These are phyloP conservation scores for Cyanocitta stelleri DNA, from an alignment of 2,113 vertebrate species.

Conservation along the genomic window DNA sequence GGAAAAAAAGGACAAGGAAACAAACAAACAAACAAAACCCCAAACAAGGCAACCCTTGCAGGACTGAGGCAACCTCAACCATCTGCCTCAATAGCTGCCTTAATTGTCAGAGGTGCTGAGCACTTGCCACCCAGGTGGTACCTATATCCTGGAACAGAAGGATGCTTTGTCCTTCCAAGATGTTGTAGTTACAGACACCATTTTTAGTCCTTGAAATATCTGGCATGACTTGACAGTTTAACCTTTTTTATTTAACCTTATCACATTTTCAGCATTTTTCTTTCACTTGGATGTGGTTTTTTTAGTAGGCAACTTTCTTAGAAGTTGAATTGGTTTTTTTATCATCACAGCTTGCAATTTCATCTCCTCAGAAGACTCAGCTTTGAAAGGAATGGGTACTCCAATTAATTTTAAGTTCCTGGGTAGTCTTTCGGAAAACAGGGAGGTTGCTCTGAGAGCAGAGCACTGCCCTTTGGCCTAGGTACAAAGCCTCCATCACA, in stretches of 20 bases:
- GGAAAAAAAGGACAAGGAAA: background rate
- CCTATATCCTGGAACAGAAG: background rate
- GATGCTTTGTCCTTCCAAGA: background rate
- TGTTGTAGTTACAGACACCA: background rate
- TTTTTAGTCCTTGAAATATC: background rate
- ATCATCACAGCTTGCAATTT: background rate
- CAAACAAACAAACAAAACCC: background rate
- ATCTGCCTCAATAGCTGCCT: background rate
- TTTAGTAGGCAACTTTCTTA: background rate
- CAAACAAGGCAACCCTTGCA: background rate
- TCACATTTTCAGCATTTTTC: background rate
- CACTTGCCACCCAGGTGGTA: background rate
- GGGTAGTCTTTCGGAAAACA: background rate
- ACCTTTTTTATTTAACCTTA: background rate
- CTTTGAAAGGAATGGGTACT: background rate
- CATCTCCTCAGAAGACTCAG: background rate
- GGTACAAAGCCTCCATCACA: background rate
- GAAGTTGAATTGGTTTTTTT: background rate
- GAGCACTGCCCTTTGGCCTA: background rate
- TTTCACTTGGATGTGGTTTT: background rate
- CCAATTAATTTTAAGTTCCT: background rate
- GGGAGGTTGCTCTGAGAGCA: background rate
- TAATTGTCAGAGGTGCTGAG: background rate
- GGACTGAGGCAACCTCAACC: background rate
- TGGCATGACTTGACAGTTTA: background rate